phyloP scores from a whole-genome alignment of 2,113 vertebrate species.

The Dunckerocampus dactyliophorus region DNA sequence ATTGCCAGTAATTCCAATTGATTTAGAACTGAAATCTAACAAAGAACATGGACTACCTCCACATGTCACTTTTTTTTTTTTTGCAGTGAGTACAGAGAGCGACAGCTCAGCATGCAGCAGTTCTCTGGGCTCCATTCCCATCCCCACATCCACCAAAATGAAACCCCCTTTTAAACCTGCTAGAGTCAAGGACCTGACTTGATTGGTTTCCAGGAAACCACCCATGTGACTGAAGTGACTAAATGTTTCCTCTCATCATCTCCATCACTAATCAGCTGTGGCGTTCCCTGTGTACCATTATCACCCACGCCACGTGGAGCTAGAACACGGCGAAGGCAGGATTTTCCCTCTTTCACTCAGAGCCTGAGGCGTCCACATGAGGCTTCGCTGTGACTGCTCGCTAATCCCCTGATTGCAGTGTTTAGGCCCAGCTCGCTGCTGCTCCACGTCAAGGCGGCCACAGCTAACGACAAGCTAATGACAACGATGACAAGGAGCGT shows the following conservation, averaged over 20 bases:
- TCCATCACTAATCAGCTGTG: slow-evolving; percentile 51
- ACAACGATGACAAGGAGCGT: slow-evolving; percentile 63
- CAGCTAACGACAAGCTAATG: slow-evolving; percentile 64
- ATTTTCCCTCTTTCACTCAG: slow-evolving; percentile 56
- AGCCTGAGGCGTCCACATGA: slow-evolving; percentile 47
- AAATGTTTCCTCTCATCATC: slow-evolving; percentile 66
- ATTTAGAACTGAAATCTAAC: slow-evolving; percentile 37
- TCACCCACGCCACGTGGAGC: slow-evolving; percentile 42
- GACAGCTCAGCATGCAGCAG: slow-evolving; percentile 20
- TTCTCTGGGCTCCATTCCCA: slow-evolving; percentile 42
- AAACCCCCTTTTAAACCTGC: slow-evolving; percentile 37
- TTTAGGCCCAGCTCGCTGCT: slow-evolving; percentile 57
- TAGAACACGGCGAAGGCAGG: slow-evolving; percentile 28
- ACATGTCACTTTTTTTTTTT: slow-evolving; percentile 13
- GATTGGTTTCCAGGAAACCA: slow-evolving; percentile 51
- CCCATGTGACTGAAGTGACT: slow-evolving; percentile 49
- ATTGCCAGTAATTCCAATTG: slow-evolving; percentile 42
- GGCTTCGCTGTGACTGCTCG: slow-evolving; percentile 59
- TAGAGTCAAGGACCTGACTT: slow-evolving; percentile 35
- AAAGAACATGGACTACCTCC: slow-evolving; percentile 27
- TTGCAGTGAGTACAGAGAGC: slow-evolving; percentile 10
- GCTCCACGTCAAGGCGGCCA: slow-evolving; percentile 60
- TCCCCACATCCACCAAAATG: slow-evolving; percentile 37
- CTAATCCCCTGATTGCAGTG: slow-evolving; percentile 72
- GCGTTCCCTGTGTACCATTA: slow-evolving; percentile 47